phyloP scores from a whole-genome alignment of 2,888 invertebrate species.

The Sarcophaga variegata region DNA sequence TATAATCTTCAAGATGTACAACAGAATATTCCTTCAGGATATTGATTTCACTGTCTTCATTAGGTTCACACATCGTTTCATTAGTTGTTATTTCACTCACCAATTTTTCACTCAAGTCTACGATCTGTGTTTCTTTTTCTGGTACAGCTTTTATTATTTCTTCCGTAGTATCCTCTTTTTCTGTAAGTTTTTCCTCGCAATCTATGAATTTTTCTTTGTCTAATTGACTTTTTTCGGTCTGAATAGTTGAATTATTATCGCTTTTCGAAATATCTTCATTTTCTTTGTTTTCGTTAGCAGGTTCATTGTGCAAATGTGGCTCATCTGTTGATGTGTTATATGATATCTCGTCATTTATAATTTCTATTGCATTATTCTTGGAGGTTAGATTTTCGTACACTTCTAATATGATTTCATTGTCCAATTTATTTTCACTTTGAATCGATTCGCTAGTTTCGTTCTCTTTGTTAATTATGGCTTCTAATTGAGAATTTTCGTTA shows the following conservation, averaged over 20 bases:
- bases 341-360: not conserved
- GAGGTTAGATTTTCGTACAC: not conserved
- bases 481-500: not conserved
- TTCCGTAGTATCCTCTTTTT: conserved; percentile 1
- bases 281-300: conserved; percentile 49
- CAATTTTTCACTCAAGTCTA: not conserved
- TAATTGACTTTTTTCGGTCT: conserved; percentile 11
- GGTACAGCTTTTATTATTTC: not conserved
- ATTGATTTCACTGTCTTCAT: not conserved
- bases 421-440: not conserved
- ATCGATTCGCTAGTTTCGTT: not conserved
- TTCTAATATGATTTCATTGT: not conserved
- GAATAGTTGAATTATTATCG: not conserved
- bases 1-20: not conserved
- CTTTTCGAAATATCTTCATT: not conserved
- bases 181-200: not conserved
- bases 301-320: conserved; percentile 29
- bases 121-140: not conserved
- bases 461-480: conserved; percentile 2
- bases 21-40: not conserved
- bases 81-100: not conserved
- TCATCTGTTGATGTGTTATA: not conserved
- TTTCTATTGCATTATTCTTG: not conserved
- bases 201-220: not conserved
- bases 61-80: not conserved